Conservation (phyloP, 2,113 vertebrate genomes). For the Tupaia chinensis region DNA sequence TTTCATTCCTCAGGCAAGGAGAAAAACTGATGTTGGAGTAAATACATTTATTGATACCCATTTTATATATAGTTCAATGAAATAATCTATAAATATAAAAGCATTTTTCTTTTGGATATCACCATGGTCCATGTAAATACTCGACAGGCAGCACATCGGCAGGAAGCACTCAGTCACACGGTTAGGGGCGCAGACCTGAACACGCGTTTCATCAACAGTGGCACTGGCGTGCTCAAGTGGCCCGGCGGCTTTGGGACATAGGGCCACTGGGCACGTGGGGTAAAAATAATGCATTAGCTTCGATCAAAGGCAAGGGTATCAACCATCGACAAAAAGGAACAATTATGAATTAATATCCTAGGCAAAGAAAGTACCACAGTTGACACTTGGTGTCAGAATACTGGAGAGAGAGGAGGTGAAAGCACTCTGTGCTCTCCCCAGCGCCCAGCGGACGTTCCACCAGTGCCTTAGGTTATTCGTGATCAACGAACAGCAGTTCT, state of each 20-base stretch:
- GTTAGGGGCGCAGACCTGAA: conserved; percentile 78
- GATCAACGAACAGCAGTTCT: conserved; percentile 51
- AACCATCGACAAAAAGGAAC: conserved; percentile 64
- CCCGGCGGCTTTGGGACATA: conserved; percentile 83
- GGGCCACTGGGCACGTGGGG: conserved; percentile 61
- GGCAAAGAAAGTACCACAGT: conserved; percentile 75
- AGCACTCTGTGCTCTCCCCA: neutral
- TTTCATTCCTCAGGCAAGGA: conserved; percentile 28
- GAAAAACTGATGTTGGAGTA: conserved; percentile 78
- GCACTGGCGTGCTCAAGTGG: conserved; percentile 82
- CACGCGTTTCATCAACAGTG: conserved; percentile 74
- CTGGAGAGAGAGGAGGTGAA: conserved; percentile 52
- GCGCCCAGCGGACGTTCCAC: conserved; percentile 32
- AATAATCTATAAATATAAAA: conserved; percentile 86
- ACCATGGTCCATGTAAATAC: conserved; percentile 84
- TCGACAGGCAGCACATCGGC: conserved; percentile 80
- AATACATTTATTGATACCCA: conserved; percentile 87
- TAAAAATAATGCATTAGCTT: conserved; percentile 58
- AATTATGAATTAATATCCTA: conserved; percentile 56
- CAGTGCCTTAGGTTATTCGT: conserved; percentile 52
- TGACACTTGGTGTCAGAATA: conserved; percentile 72
- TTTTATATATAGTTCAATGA: conserved; percentile 85
- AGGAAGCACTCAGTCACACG: conserved; percentile 77
- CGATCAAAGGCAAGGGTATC: conserved; percentile 63
- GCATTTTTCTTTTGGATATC: conserved; percentile 81